Evolutionary conservation across 1,140 invertebrate species (phyloP).

Genomic region (Saccostrea echinata): DNA sequence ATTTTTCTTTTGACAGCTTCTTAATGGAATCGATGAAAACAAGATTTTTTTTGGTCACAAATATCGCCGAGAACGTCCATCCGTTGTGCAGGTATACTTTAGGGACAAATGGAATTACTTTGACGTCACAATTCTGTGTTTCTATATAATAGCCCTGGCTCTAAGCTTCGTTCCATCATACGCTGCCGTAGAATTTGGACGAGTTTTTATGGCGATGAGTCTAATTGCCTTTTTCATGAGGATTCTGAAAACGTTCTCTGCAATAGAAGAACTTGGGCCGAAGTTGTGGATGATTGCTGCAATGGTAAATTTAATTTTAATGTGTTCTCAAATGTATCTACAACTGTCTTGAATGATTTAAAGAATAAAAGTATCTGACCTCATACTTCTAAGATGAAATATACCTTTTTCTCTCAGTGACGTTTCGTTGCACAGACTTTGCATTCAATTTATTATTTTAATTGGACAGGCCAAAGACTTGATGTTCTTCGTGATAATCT

Average conservation of each 20-base stretch:
- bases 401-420: background rate
- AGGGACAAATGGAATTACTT: constrained; percentile 35
- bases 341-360: background rate
- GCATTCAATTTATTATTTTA: background rate
- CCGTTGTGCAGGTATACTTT: constrained; percentile 17
- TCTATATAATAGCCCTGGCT: background rate
- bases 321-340: background rate
- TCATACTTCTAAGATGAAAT: background rate
- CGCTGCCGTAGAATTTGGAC: background rate
- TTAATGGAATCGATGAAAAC: constrained; percentile 14
- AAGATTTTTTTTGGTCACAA: background rate
- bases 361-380: no score
- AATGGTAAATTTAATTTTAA: constrained; percentile 13
- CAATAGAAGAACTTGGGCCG: background rate
- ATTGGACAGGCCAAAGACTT: constrained; percentile 77
- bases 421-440: background rate
- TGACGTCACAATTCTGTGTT: constrained; percentile 12
- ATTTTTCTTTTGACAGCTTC: background rate
- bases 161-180: background rate
- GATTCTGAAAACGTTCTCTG: constrained; percentile 32
- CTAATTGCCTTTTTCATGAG: constrained; percentile 32
- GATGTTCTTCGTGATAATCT: constrained; percentile 79
- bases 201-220: background rate
- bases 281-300: constrained; percentile 32
- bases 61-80: background rate